Evolutionary conservation across 2,113 vertebrate genomes (phyloP), one percentile per base, ranked within the genome.

Genomic region (Arvicanthis niloticus): DNA sequence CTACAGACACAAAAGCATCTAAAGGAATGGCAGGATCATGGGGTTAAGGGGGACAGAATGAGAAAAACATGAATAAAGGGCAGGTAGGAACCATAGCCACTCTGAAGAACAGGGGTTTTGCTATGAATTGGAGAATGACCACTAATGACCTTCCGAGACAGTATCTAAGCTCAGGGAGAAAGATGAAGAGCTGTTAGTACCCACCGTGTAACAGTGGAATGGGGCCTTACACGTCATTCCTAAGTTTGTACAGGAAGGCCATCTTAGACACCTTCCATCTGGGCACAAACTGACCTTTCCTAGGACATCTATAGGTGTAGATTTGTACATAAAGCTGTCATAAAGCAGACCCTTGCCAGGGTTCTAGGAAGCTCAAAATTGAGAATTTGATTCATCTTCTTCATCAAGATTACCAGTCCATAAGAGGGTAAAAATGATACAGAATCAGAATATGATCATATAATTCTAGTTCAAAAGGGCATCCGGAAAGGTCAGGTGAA

Each of bases 401-500:
- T 85, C 58, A 94, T 53, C n/a, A 78, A 73, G 31, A 37, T 72
- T 76, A 65, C 40, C 26, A 77, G n/a, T 80, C 6, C 22, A 10
- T 4, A 45, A 94, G n/a, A 78, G 7, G 37, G 42, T 81, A 42
- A 96, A 95, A 76, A 85, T 76, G 85, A 88, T 48, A 77, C 31
- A 94, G 87, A 92, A 51, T 82, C 42, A 77, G 60, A 96, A 95
- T 9, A 31, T 68, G 73, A 94, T 87, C 11, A 7, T 10, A 58
- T 5, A 40, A 91, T 82, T 93, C 40, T 21, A 89, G 88, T 75
- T 70, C 68, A 84, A 89, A 97, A 92, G 76, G 16, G n/a, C 67
- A 78, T 60, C 40, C 82, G 77, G 56, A 80, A 60, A 92, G 15
- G 37, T 31, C 40, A 65, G 11, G 26, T 76, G 78, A 78, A 58